These are phyloP conservation scores for Nothoprocta pentlandii DNA, from an alignment of 2,113 vertebrate species.

Conservation along the genomic window DNA sequence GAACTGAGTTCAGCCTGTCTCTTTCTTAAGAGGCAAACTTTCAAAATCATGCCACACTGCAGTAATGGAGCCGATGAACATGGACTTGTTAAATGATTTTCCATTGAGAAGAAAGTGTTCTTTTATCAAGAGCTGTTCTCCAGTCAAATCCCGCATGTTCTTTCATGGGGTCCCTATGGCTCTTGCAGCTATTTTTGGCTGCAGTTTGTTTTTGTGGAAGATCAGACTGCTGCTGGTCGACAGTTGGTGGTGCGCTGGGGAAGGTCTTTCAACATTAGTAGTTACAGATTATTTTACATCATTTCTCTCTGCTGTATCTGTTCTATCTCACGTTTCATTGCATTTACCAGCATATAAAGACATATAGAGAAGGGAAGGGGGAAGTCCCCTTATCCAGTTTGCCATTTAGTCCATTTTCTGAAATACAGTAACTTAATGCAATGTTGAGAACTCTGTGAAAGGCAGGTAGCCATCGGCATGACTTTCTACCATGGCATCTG, in stretches of 20 bases:
- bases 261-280: neutral
- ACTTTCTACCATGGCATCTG: neutral
- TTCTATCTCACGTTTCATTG: neutral
- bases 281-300: neutral
- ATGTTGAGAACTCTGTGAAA: neutral
- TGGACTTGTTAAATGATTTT: neutral
- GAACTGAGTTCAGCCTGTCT: neutral
- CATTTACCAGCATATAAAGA: neutral
- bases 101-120: neutral
- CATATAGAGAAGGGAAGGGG: neutral
- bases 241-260: neutral
- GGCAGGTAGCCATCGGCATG: neutral
- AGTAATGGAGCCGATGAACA: neutral
- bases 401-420: neutral
- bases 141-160: neutral
- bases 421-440: neutral
- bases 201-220: conserved; percentile 18
- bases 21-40: neutral
- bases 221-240: neutral
- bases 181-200: conserved; percentile 20
- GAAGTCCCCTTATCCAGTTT: neutral
- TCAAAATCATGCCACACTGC: neutral
- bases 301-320: neutral
- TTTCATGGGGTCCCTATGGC: conserved; percentile 24
- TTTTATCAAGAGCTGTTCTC: neutral